phyloP scores from a whole-genome alignment of 2,797 vertebrate genomes.

The Mormyrops boulengeri region DNA sequence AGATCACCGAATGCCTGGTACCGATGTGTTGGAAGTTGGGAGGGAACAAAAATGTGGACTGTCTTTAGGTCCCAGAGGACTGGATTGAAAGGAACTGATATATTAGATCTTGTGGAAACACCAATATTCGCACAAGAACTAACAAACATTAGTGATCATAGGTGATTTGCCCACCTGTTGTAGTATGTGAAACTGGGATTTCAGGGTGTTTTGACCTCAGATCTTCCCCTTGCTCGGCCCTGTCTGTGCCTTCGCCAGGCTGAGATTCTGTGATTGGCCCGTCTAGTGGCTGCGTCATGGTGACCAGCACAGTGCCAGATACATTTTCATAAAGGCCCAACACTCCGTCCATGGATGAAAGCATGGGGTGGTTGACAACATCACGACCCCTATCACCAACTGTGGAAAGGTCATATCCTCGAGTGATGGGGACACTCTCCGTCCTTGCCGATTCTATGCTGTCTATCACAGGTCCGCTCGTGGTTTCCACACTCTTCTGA shows the following conservation, averaged over 20 bases:
- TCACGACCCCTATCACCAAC: not conserved
- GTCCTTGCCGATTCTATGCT: not conserved
- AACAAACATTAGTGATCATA: not conserved
- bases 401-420: not conserved
- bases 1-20: not conserved
- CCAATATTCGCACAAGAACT: not conserved
- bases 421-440: not conserved
- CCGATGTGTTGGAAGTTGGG: not conserved
- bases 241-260: not conserved
- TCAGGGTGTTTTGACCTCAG: conserved; percentile 13
- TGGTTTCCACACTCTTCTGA: not conserved
- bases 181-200: not conserved
- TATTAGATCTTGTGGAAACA: not conserved
- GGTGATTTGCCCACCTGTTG: not conserved
- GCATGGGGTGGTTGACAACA: not conserved
- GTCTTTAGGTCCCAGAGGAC: not conserved
- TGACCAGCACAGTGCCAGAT: conserved; percentile 17
- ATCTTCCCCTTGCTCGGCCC: conserved; percentile 31
- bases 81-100: not conserved
- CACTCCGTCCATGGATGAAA: not conserved
- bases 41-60: not conserved
- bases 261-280: not conserved
- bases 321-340: not conserved
- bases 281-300: conserved; percentile 12
- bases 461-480: not conserved